These are phyloP conservation scores for Micropterix aruncella DNA, from an alignment of 2,888 invertebrate species.

Conservation along the genomic window DNA sequence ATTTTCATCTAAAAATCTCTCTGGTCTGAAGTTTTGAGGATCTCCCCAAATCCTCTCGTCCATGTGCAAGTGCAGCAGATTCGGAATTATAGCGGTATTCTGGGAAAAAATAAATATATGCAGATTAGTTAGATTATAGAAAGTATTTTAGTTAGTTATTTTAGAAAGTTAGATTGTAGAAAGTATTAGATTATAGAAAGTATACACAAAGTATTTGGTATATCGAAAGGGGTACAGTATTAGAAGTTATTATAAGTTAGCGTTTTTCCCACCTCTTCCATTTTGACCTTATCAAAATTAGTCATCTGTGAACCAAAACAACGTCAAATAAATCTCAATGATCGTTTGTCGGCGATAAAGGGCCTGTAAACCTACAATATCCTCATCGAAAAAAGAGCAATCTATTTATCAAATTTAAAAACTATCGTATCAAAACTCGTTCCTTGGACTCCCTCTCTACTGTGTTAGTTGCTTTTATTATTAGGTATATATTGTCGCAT, in stretches of 20 bases:
- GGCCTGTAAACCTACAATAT: too few relatives aligned
- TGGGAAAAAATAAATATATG: conserved; percentile 19
- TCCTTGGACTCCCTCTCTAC: too few relatives aligned
- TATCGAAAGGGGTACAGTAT: background rate
- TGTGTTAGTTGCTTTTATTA: too few relatives aligned
- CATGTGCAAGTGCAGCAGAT: conserved; percentile 44
- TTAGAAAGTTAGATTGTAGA: too few relatives aligned
- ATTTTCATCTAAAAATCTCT: conserved; percentile 29
- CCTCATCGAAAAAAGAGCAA: too few relatives aligned
- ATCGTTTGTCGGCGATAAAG: too few relatives aligned
- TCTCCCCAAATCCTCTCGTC: conserved; percentile 41
- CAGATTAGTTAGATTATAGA: background rate
- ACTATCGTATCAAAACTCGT: too few relatives aligned
- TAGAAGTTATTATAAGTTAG: background rate
- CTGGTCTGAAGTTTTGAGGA: conserved; percentile 22
- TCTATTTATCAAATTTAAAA: too few relatives aligned
- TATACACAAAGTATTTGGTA: background rate
- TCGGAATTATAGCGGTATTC: conserved; percentile 52
- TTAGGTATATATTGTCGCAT: too few relatives aligned
- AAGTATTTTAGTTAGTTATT: background rate
- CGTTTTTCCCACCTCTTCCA: background rate
- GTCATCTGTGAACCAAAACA: too few relatives aligned
- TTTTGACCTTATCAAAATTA: too few relatives aligned
- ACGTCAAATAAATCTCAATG: too few relatives aligned
- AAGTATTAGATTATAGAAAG: background rate